These are phyloP conservation scores for Oreochromis niloticus DNA, from an alignment of 2,113 vertebrate genomes.

Conservation along the genomic window DNA sequence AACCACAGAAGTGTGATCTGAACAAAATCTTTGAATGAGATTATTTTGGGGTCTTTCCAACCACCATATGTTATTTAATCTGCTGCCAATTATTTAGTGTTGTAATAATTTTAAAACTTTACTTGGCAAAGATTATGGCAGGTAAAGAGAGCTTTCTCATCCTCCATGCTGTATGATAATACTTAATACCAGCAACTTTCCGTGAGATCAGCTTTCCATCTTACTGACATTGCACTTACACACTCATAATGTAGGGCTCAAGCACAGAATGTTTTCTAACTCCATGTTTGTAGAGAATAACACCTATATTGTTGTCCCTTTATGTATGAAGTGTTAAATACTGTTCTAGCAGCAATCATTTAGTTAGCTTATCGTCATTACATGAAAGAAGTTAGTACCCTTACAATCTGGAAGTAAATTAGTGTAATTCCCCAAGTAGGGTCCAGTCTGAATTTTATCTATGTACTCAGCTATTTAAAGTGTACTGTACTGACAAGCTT, in stretches of 20 bases:
- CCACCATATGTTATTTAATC: background rate
- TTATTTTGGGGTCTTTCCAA: background rate
- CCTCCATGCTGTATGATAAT: background rate
- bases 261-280: background rate
- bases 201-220: background rate
- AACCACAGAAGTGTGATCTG: background rate
- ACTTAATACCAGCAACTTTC: background rate
- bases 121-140: background rate
- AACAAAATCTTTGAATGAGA: background rate
- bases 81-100: background rate
- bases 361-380: background rate
- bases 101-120: background rate
- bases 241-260: rapidly evolving
- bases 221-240: background rate
- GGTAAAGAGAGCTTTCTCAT: background rate
- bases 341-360: background rate
- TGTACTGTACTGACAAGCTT: background rate
- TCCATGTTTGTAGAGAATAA: background rate
- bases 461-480: background rate
- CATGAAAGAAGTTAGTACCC: background rate
- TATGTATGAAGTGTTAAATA: background rate
- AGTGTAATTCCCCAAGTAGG: rapidly evolving
- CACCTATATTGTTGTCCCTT: rapidly evolving
- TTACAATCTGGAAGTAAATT: background rate
- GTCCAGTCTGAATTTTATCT: background rate